Conservation (phyloP, 1,140 invertebrate species). For the Pseudoatta argentina region DNA sequence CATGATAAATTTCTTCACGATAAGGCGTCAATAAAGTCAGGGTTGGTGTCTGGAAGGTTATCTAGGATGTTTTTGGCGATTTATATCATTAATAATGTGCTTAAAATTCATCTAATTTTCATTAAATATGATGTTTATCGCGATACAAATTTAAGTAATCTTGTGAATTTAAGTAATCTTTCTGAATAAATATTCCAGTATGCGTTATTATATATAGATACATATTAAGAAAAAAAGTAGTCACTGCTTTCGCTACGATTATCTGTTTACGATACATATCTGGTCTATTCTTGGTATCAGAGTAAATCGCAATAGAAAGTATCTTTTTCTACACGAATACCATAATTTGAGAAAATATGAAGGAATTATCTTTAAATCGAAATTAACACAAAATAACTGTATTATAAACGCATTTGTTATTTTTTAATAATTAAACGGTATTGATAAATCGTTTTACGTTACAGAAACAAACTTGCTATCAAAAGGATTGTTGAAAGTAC, state of each 20-base stretch:
- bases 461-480: conserved; percentile 11
- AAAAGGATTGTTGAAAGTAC: not conserved
- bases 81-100: conserved; percentile 39
- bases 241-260: conserved; percentile 49
- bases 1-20: conserved; percentile 28
- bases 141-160: not conserved
- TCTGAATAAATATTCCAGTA: not conserved
- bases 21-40: conserved; percentile 49
- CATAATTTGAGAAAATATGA: conserved; percentile 28
- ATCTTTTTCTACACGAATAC: conserved; percentile 8
- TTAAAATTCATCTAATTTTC: conserved; percentile 9
- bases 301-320: conserved; percentile 49
- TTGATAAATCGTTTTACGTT: not conserved
- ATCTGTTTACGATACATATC: conserved; percentile 32
- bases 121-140: conserved; percentile 16
- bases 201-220: not conserved
- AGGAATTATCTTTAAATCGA: not conserved
- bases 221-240: not conserved
- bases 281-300: conserved; percentile 18
- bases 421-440: not conserved
- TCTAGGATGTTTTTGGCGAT: conserved; percentile 59
- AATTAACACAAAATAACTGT: not conserved
- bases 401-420: conserved; percentile 19
- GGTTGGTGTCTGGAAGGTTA: conserved; percentile 56
- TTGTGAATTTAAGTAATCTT: not conserved